These are phyloP conservation scores for Agrotis segetum DNA, from an alignment of 2,888 invertebrate species.

Conservation along the genomic window DNA sequence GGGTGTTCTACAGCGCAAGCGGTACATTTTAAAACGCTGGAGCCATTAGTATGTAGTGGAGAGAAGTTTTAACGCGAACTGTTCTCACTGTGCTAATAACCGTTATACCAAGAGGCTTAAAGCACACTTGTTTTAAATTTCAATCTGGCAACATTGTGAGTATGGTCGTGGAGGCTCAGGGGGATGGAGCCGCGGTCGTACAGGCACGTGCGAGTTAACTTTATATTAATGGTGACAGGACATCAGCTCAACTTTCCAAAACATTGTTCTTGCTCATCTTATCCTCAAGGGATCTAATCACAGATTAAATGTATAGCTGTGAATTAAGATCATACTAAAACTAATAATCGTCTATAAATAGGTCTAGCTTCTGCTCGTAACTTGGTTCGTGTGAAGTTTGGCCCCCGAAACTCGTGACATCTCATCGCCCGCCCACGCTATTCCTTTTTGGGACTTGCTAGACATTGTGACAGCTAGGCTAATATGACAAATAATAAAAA, in stretches of 20 bases:
- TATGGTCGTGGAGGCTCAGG: constrained; percentile 24
- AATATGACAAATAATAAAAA: background rate
- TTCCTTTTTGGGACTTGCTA: too few species aligned
- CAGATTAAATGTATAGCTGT: background rate
- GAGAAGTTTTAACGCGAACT: constrained; percentile 65
- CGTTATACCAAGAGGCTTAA: constrained; percentile 63
- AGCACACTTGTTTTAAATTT: constrained; percentile 71
- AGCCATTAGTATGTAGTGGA: constrained; percentile 54
- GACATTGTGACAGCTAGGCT: too few species aligned
- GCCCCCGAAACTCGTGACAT: too few species aligned
- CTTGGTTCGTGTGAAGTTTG: too few species aligned
- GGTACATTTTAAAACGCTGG: constrained; percentile 20
- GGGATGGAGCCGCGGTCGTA: constrained; percentile 16
- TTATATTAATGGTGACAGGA: constrained; percentile 28
- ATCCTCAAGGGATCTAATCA: background rate
- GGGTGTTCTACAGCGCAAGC: constrained; percentile 7
- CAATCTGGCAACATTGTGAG: constrained; percentile 60
- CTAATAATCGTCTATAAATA: too few species aligned
- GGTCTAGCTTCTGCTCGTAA: too few species aligned
- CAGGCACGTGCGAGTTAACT: constrained; percentile 18
- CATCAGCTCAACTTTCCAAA: constrained; percentile 25
- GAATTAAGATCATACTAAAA: background rate
- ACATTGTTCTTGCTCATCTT: background rate
- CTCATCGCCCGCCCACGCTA: too few species aligned
- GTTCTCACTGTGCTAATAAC: constrained; percentile 63